Conservation (phyloP, 2,888 invertebrate species). For the Napeogenes inachia region DNA sequence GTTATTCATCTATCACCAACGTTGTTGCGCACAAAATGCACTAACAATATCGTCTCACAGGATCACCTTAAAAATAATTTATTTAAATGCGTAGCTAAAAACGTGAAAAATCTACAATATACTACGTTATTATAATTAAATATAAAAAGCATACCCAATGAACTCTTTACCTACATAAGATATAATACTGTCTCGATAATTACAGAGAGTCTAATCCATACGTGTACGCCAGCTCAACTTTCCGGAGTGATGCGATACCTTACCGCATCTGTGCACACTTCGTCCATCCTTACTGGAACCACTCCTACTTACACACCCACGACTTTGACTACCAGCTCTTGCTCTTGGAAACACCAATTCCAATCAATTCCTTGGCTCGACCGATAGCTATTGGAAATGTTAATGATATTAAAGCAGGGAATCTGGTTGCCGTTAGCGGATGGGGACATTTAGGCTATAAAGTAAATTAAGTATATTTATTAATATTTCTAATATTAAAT, state of each 20-base stretch:
- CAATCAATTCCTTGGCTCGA: constrained; percentile 43
- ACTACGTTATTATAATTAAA: no score
- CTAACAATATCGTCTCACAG: background rate
- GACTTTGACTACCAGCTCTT: constrained; percentile 67
- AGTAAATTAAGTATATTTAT: constrained; percentile 35
- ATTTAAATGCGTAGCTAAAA: no score
- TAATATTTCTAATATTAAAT: no score
- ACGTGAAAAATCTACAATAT: no score
- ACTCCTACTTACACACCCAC: constrained; percentile 41
- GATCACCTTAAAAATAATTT: no score
- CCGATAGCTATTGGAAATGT: constrained; percentile 58
- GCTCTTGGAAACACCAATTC: constrained; percentile 52
- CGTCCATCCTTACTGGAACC: constrained; percentile 54
- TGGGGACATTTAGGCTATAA: constrained; percentile 60
- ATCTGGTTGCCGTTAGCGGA: constrained; percentile 49
- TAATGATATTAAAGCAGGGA: constrained; percentile 44
- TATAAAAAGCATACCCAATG: no score
- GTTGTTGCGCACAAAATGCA: no score
- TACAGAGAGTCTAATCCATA: constrained; percentile 48
- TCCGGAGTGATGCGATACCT: constrained; percentile 39
- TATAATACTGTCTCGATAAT: constrained; percentile 10
- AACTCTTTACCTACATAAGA: background rate
- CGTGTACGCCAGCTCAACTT: constrained; percentile 55
- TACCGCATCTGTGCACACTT: constrained; percentile 61
- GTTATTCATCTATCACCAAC: no score